A percentile compares a stretch with the other conserved stretches of the same genome.
phyloP scores from a whole-genome alignment of 2,888 invertebrate genomes.

The Calliphora vomitoria region DNA sequence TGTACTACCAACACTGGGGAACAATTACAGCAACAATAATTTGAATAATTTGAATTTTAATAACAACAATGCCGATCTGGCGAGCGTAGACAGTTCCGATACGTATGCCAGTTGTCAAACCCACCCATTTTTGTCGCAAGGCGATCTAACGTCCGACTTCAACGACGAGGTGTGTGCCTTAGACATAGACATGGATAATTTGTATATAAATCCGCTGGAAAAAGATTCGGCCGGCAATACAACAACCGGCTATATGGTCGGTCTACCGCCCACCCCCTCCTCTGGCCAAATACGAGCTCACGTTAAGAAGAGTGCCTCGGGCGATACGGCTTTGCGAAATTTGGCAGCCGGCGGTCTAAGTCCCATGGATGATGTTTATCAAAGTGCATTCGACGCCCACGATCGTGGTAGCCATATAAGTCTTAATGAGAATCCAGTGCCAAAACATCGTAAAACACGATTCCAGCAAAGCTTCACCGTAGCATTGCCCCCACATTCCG shows the following conservation, averaged over 20 bases:
- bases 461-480: slow-evolving; percentile 90
- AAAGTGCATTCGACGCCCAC: slow-evolving; percentile 85
- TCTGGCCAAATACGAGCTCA: slow-evolving; percentile 85
- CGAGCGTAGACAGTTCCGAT: slow-evolving; percentile 92
- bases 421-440: slow-evolving; percentile 88
- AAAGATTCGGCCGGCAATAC: slow-evolving; percentile 84
- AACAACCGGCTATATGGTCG: slow-evolving; percentile 80
- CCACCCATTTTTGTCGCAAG: slow-evolving; percentile 96
- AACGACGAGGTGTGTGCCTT: slow-evolving; percentile 83
- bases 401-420: slow-evolving; percentile 86
- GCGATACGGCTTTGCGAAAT: slow-evolving; percentile 90
- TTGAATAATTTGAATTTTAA: slow-evolving; percentile 83
- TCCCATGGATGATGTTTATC: slow-evolving; percentile 87
- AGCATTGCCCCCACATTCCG: slow-evolving; percentile 84
- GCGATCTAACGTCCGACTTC: slow-evolving; percentile 88
- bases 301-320: slow-evolving; percentile 92
- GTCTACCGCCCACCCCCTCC: slow-evolving; percentile 79
- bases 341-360: slow-evolving; percentile 85
- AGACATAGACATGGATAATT: slow-evolving; percentile 90
- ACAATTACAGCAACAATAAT: slow-evolving; percentile 78
- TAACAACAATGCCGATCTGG: slow-evolving; percentile 85
- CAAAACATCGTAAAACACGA: slow-evolving; percentile 94
- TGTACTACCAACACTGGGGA: slow-evolving; percentile 76
- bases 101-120: slow-evolving; percentile 98
- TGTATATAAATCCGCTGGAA: slow-evolving; percentile 95